These are phyloP conservation scores for Dasypus novemcinctus DNA, from an alignment of 2,113 vertebrate species.

Conservation along the genomic window DNA sequence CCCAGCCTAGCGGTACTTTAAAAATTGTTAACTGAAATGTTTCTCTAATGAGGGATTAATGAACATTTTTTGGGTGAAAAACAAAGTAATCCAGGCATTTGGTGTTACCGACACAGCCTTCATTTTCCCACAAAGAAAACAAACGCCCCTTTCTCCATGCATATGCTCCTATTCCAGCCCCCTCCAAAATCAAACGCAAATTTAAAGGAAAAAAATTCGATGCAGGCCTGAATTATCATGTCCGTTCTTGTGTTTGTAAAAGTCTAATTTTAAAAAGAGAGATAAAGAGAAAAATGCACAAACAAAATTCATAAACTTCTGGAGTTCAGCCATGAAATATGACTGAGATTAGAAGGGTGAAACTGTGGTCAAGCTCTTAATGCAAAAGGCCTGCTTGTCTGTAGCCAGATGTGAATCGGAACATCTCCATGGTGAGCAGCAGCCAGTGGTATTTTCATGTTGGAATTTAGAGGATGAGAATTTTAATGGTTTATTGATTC, in stretches of 20 bases:
- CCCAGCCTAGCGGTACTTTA: neutral
- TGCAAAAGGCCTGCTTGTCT: conserved; percentile 40
- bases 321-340: conserved; percentile 36
- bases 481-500: conserved; percentile 46
- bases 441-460: conserved; percentile 47
- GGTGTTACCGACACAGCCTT: neutral
- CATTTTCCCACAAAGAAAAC: neutral
- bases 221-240: neutral
- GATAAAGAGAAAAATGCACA: conserved; percentile 43
- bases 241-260: conserved; percentile 2
- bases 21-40: neutral
- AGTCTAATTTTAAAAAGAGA: conserved; percentile 7
- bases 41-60: neutral
- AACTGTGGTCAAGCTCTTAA: conserved; percentile 30
- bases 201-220: conserved; percentile 43
- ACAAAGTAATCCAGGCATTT: conserved; percentile 25
- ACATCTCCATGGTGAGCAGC: conserved; percentile 52
- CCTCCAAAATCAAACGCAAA: neutral
- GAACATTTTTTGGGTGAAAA: conserved; percentile 42
- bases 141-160: neutral
- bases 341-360: conserved; percentile 61
- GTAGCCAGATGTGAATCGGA: conserved; percentile 66
- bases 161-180: neutral
- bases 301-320: conserved; percentile 59
- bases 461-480: conserved; percentile 28